phyloP scores from a whole-genome alignment of 2,113 vertebrate genomes.

The Aramus guarauna region DNA sequence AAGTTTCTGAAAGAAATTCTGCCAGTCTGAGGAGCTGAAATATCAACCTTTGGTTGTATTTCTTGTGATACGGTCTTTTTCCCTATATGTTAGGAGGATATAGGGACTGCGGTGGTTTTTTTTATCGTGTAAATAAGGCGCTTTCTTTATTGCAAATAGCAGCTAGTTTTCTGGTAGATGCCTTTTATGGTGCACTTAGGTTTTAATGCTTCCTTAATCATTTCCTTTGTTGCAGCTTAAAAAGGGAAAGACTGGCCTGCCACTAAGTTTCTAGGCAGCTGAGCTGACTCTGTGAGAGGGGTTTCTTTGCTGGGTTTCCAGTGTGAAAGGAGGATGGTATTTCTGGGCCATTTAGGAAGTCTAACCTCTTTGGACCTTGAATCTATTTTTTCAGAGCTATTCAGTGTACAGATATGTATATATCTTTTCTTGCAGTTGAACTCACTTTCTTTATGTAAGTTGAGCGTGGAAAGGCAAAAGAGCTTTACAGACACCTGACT shows the following conservation, averaged over 20 bases:
- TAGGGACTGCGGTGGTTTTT: neutral
- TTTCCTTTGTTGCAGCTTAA: constrained; percentile 27
- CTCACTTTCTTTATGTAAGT: no score
- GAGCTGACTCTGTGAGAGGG: neutral
- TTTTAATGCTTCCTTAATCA: constrained; percentile 27
- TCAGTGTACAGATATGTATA: neutral
- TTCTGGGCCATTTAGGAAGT: neutral
- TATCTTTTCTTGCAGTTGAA: neutral
- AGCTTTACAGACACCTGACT: neutral
- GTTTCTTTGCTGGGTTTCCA: neutral
- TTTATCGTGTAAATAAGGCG: neutral
- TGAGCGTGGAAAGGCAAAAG: neutral
- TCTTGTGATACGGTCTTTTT: neutral
- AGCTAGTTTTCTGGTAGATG: constrained; percentile 24
- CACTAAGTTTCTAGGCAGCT: neutral
- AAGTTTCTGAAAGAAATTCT: constrained; percentile 4
- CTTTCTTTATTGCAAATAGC: neutral
- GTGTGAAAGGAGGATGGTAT: neutral
- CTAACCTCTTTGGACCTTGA: neutral
- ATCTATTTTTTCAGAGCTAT: neutral
- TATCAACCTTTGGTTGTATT: neutral
- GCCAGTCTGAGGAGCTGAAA: neutral
- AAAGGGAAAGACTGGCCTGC: neutral
- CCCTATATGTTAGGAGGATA: neutral
- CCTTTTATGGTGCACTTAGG: constrained; percentile 32